phyloP scores from a whole-genome alignment of 2,113 vertebrate species.

The Rattus norvegicus region GRCr8 NC_086029.1:55837001-55837500 shows the following conservation, averaged over 20 bases:
- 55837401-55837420: not conserved
- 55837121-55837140: not conserved
- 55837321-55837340: slow-evolving; percentile 3
- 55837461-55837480: slow-evolving; percentile 49
- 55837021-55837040: not conserved
- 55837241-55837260: slow-evolving; percentile 12
- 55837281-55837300: slow-evolving; percentile 44
- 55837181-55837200: not conserved
- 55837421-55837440: slow-evolving; percentile 44
- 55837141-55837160: slow-evolving; percentile 35
- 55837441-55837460: slow-evolving; percentile 42
- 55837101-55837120: slow-evolving; percentile 16
- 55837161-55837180: not conserved
- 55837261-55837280: not conserved
- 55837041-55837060: not conserved
- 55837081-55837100: not conserved
- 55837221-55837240: not conserved
- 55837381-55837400: slow-evolving; percentile 43
- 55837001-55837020: slow-evolving; percentile 45
- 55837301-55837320: slow-evolving; percentile 12
- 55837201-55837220: slow-evolving; percentile 13
- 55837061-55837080: not conserved
- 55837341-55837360: slow-evolving; percentile 49
- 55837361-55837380: not conserved
- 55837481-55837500: slow-evolving; percentile 27